phyloP scores from a whole-genome alignment of 2,888 invertebrate species.

The Rotaria macrura region DNA sequence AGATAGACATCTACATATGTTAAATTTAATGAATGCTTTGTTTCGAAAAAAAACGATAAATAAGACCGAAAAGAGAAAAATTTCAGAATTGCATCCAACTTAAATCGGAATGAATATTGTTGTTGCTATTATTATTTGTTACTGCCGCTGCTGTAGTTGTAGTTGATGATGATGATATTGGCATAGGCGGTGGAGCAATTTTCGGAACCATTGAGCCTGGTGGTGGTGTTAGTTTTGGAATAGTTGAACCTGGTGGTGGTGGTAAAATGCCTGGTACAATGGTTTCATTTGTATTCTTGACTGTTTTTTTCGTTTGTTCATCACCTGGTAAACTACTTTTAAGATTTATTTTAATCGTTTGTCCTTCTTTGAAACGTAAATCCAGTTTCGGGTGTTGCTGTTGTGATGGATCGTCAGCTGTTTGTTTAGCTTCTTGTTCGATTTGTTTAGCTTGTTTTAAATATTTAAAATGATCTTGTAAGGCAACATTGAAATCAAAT shows the following conservation, averaged over 20 bases:
- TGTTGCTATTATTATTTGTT: background rate
- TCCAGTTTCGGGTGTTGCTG: constrained; percentile 47
- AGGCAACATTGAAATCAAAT: constrained; percentile 91
- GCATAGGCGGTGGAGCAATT: background rate
- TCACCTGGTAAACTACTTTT: constrained; percentile 37
- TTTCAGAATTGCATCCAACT: constrained; percentile 16
- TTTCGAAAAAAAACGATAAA: background rate
- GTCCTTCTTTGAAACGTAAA: constrained; percentile 93
- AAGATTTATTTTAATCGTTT: constrained; percentile 98
- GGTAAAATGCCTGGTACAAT: constrained; percentile 9
- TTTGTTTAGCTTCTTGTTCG: constrained; percentile 53
- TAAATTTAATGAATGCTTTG: background rate
- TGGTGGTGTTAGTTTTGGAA: constrained; percentile 19
- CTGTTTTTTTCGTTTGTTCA: background rate
- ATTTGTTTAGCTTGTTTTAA: constrained; percentile 41
- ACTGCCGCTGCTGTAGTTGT: background rate
- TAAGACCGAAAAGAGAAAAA: background rate
- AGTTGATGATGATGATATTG: background rate
- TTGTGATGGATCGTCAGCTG: constrained; percentile 59
- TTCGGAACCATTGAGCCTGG: constrained; percentile 27
- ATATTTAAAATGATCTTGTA: constrained; percentile 90
- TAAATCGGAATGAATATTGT: background rate
- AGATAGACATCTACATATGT: background rate
- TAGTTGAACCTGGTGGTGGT: constrained; percentile 33
- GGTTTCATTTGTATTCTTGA: constrained; percentile 5